phyloP scores from a whole-genome alignment of 2,888 invertebrate genomes.

The Acanthosepion pharaonis region DNA sequence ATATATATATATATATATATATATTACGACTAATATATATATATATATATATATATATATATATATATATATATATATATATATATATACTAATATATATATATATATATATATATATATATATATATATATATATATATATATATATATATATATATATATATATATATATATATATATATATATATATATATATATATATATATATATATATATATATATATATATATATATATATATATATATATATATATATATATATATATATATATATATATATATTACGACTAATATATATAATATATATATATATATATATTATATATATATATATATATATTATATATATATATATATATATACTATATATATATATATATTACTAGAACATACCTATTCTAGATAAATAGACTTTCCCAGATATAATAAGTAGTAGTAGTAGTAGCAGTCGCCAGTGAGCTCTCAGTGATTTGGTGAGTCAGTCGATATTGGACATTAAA shows the following conservation, averaged over 20 bases:
- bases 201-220: background rate
- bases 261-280: background rate
- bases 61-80: background rate
- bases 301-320: background rate
- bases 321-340: background rate
- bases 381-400: too few species aligned
- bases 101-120: background rate
- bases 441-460: too few species aligned
- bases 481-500: too few species aligned
- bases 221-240: background rate
- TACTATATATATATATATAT: background rate
- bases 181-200: background rate
- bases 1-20: too few species aligned
- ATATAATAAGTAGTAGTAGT: too few species aligned
- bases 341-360: background rate
- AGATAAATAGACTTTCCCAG: too few species aligned
- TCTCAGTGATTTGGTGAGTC: too few species aligned
- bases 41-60: too few species aligned
- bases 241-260: background rate
- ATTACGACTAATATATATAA: background rate
- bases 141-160: background rate
- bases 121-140: background rate
- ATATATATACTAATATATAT: background rate
- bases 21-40: too few species aligned
- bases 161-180: background rate